phyloP scores from a whole-genome alignment of 2,113 vertebrate genomes.

The Nycticebus coucang region DNA sequence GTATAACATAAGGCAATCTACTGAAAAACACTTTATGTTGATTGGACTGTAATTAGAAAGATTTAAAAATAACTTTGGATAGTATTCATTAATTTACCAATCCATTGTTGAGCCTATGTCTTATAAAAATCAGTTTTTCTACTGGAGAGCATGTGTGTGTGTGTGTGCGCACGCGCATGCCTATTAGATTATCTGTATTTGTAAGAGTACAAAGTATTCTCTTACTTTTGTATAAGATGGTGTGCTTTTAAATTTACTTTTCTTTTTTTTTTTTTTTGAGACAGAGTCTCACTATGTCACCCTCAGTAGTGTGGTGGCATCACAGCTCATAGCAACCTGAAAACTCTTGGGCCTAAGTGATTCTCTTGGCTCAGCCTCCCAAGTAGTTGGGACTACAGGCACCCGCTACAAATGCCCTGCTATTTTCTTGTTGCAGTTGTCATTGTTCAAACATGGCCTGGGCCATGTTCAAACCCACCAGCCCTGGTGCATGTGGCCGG shows the following conservation, averaged over 20 bases:
- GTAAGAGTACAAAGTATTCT: neutral
- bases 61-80: slow-evolving; percentile 44
- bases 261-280: neutral
- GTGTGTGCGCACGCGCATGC: neutral
- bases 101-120: neutral
- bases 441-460: too few relatives aligned
- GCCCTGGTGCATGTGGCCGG: too few relatives aligned
- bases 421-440: too few relatives aligned
- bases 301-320: too few relatives aligned
- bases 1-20: slow-evolving; percentile 1
- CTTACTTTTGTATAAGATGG: neutral
- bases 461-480: too few relatives aligned
- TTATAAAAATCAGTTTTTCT: slow-evolving; percentile 44
- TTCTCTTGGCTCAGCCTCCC: too few relatives aligned
- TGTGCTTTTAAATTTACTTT: slow-evolving; percentile 42
- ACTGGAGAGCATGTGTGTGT: neutral
- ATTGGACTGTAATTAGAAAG: slow-evolving; percentile 51
- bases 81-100: slow-evolving; percentile 33
- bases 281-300: too few relatives aligned
- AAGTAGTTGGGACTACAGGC: too few relatives aligned
- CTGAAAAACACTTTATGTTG: slow-evolving; percentile 48
- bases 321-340: too few relatives aligned
- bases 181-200: neutral
- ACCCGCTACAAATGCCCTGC: too few relatives aligned
- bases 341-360: too few relatives aligned